Evolutionary conservation across 2,888 invertebrate species (phyloP).

Genomic region (Pogonocherus hispidulus): DNA sequence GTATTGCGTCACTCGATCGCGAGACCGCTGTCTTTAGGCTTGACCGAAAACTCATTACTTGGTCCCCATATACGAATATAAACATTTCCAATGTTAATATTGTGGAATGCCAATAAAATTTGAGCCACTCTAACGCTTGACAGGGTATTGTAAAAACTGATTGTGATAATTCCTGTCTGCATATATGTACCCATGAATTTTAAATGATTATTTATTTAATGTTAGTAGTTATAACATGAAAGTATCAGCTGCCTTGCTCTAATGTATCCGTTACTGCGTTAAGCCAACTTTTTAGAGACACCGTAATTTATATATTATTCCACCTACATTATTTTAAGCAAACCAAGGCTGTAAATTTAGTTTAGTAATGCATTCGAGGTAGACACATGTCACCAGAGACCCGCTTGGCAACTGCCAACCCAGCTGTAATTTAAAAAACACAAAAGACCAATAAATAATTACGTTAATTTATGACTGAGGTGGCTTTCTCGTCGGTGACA

Average conservation of each 20-base stretch:
- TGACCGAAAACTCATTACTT: no score
- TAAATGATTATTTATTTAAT: no score
- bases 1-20: no score
- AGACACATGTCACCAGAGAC: slow-evolving; percentile 50
- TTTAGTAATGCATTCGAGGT: slow-evolving; percentile 24
- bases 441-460: slow-evolving; percentile 59
- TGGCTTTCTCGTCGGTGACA: slow-evolving; percentile 47
- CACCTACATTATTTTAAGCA: slow-evolving; percentile 24
- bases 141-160: no score
- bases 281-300: slow-evolving; percentile 23
- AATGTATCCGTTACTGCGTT: not conserved
- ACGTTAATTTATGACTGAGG: slow-evolving; percentile 51
- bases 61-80: no score
- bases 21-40: no score
- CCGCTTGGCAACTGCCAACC: slow-evolving; percentile 52
- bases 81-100: no score
- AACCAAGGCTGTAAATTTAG: slow-evolving; percentile 30
- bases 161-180: no score
- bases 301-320: slow-evolving; percentile 38
- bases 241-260: not conserved
- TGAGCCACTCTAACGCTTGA: no score
- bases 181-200: no score
- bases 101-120: no score
- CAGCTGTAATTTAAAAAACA: slow-evolving; percentile 54
- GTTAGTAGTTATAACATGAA: no score